phyloP scores from a whole-genome alignment of 2,797 vertebrate species.

The Chiloscyllium punctatum region DNA sequence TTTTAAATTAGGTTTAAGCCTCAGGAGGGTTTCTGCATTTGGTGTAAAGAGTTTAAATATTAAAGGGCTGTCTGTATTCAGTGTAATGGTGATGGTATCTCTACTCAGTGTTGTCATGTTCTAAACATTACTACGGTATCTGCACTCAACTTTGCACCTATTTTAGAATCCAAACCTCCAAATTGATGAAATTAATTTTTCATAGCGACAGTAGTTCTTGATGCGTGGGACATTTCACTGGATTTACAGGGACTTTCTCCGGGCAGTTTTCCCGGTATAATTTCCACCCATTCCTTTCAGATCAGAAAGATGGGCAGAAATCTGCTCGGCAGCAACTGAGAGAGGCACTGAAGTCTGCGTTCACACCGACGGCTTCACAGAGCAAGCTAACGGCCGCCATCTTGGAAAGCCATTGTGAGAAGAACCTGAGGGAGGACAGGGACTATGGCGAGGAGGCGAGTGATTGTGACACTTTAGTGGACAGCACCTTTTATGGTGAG shows the following conservation, averaged over 20 bases:
- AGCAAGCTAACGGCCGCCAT: not conserved
- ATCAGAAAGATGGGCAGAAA: not conserved
- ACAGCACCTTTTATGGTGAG: not conserved
- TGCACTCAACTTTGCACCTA: too few relatives aligned
- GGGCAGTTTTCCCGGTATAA: not conserved
- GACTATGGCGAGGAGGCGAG: not conserved
- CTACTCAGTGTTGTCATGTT: too few relatives aligned
- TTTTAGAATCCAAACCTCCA: too few relatives aligned
- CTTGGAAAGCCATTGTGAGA: not conserved
- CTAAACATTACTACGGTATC: too few relatives aligned
- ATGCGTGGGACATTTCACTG: too few relatives aligned
- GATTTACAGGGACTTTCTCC: not conserved
- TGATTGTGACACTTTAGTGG: not conserved
- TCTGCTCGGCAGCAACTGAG: not conserved
- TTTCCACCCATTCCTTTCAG: not conserved
- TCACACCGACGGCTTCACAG: not conserved
- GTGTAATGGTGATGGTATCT: not conserved
- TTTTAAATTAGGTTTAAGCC: too few relatives aligned
- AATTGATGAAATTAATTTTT: too few relatives aligned
- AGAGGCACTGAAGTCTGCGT: not conserved
- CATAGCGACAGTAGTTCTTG: not conserved
- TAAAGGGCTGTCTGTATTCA: not conserved
- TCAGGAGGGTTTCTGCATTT: too few relatives aligned
- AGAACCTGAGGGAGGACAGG: not conserved
- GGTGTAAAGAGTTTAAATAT: too few relatives aligned